A percentile compares a stretch with the other conserved stretches of the same genome.
Evolutionary conservation across 2,888 invertebrate species (phyloP).

Genomic region (Pachycephus smyrnensis): DNA sequence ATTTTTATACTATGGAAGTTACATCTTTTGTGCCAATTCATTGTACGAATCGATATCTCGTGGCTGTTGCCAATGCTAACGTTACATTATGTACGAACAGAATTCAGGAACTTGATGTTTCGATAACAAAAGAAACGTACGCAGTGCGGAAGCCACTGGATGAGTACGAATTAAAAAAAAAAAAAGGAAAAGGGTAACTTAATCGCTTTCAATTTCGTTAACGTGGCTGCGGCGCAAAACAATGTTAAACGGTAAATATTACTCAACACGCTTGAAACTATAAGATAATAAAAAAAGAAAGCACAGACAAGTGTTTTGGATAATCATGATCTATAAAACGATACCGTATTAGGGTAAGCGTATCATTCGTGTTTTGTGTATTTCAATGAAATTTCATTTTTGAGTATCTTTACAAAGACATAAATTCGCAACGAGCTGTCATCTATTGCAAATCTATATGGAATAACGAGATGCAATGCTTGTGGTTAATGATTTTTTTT

Average conservation of each 20-base stretch:
- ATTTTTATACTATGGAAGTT: conserved; percentile 24
- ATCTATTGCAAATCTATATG: not conserved
- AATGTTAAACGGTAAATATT: conserved; percentile 32
- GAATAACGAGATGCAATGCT: not conserved
- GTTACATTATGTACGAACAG: not conserved
- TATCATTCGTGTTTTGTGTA: not conserved
- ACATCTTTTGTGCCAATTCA: conserved; percentile 16
- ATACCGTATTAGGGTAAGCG: not conserved
- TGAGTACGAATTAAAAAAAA: not conserved
- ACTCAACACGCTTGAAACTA: conserved; percentile 42
- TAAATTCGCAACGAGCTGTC: not conserved
- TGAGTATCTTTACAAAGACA: not conserved
- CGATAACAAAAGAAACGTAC: not conserved
- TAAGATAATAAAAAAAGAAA: conserved; percentile 26
- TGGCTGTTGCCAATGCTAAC: not conserved
- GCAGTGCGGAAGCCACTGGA: not conserved
- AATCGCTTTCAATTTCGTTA: conserved; percentile 14
- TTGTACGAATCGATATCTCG: not conserved
- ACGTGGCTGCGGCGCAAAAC: conserved; percentile 45
- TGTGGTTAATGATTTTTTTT: not conserved
- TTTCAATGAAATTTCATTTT: not conserved
- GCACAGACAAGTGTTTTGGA: conserved; percentile 32
- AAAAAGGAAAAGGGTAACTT: conserved; percentile 2
- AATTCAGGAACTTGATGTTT: not conserved
- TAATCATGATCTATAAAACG: conserved; percentile 8